Conservation (phyloP, 2,113 vertebrate genomes). For the Calonectris borealis region DNA sequence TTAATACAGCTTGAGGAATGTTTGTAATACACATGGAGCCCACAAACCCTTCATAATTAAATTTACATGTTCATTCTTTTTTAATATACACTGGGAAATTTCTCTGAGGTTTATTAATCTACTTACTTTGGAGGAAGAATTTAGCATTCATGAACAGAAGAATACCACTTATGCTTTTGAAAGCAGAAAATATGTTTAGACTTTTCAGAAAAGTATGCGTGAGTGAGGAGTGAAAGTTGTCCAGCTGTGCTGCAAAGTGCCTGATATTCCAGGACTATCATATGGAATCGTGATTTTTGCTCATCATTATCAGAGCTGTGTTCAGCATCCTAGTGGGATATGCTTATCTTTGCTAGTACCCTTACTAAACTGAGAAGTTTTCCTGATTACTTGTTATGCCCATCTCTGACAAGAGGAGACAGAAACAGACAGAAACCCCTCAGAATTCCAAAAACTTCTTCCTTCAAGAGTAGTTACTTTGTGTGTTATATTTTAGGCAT, state of each 20-base stretch:
- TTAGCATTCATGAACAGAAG: background rate
- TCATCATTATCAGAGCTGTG: background rate
- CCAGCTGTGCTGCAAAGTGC: background rate
- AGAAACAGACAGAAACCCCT: background rate
- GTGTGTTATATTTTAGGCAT: background rate
- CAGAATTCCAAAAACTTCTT: background rate
- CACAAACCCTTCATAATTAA: slow-evolving; percentile 1
- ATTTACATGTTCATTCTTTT: background rate
- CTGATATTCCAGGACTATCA: background rate
- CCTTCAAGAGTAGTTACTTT: background rate
- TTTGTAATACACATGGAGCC: background rate
- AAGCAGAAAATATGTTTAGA: background rate
- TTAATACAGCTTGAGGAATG: background rate
- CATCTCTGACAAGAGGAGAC: background rate
- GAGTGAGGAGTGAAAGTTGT: background rate
- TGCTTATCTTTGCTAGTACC: background rate
- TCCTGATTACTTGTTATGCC: background rate
- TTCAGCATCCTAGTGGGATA: background rate
- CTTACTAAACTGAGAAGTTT: background rate
- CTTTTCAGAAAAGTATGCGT: background rate
- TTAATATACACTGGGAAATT: background rate
- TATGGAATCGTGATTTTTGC: background rate
- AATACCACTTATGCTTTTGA: background rate
- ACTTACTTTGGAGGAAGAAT: background rate
- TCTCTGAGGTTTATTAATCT: background rate